Percentiles rank a stretch among this genome's conserved stretches.
Evolutionary conservation across 2,113 vertebrate species (phyloP).

Genomic region (Fregata magnificens): DNA sequence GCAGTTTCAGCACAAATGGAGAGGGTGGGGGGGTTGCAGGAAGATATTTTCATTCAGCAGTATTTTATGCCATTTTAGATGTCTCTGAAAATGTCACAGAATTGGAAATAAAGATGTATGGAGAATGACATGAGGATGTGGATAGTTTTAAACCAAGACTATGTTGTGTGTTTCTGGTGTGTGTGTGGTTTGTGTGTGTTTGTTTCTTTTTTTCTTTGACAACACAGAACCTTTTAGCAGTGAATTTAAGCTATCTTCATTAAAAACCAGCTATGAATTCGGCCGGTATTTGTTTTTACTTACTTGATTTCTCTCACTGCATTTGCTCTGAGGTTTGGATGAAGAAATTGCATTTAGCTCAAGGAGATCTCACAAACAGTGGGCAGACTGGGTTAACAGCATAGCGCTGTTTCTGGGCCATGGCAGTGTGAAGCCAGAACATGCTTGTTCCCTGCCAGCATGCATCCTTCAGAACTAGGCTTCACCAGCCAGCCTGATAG

Average conservation of each 20-base stretch:
- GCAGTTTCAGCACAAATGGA: neutral
- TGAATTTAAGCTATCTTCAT: neutral
- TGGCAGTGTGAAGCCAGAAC: neutral
- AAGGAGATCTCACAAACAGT: neutral
- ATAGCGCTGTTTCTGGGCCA: fast-evolving
- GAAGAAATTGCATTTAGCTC: neutral
- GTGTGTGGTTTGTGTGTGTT: neutral
- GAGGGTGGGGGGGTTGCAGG: neutral
- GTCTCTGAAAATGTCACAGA: neutral
- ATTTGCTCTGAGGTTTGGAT: neutral
- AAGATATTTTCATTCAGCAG: neutral
- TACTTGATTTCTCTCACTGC: neutral
- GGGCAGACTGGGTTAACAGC: neutral
- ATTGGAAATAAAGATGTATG: neutral
- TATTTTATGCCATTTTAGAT: neutral
- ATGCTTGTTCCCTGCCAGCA: fast-evolving
- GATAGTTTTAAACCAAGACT: neutral
- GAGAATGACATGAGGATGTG: neutral
- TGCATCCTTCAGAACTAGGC: neutral
- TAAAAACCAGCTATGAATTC: neutral
- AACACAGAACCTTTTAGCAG: neutral
- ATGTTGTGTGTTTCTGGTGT: neutral
- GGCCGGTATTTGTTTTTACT: neutral
- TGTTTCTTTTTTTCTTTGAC: neutral
- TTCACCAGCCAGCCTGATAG: fast-evolving